Percentiles rank a stretch among this genome's conserved stretches.
Conservation (phyloP, 2,797 vertebrate genomes). For the Hippopotamyrus pictus region DNA sequence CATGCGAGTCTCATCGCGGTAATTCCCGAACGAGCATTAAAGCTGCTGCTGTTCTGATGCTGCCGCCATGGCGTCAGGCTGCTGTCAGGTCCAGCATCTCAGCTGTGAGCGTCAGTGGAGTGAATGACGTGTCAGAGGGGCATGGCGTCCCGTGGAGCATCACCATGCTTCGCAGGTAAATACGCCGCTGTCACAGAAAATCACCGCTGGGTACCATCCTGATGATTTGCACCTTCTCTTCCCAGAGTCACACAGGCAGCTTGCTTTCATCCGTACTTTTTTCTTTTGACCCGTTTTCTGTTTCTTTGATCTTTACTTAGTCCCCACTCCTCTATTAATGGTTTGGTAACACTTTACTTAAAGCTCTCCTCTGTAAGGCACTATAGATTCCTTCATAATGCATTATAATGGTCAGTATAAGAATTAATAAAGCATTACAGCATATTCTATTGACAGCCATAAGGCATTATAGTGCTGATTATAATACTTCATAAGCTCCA, state of each 20-base stretch:
- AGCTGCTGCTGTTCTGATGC: background rate
- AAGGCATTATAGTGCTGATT: background rate
- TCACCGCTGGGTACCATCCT: background rate
- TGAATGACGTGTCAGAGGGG: background rate
- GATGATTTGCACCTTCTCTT: background rate
- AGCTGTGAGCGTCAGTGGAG: background rate
- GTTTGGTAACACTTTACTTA: background rate
- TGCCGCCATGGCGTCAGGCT: too few species aligned
- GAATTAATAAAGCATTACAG: background rate
- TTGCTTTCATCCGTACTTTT: background rate
- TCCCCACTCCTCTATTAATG: background rate
- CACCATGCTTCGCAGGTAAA: background rate
- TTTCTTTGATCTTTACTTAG: background rate
- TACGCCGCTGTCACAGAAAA: background rate
- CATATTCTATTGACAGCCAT: background rate
- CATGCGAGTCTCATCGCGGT: background rate
- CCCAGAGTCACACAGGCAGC: background rate
- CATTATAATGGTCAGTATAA: background rate
- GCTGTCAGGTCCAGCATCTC: background rate
- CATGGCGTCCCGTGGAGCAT: background rate
- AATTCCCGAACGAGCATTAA: background rate
- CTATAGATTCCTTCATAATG: background rate
- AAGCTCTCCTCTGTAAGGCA: background rate
- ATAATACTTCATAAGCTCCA: background rate
- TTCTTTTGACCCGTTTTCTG: background rate